Conservation (phyloP, 2,888 invertebrate genomes). For the Acanthosepion esculentum region DNA sequence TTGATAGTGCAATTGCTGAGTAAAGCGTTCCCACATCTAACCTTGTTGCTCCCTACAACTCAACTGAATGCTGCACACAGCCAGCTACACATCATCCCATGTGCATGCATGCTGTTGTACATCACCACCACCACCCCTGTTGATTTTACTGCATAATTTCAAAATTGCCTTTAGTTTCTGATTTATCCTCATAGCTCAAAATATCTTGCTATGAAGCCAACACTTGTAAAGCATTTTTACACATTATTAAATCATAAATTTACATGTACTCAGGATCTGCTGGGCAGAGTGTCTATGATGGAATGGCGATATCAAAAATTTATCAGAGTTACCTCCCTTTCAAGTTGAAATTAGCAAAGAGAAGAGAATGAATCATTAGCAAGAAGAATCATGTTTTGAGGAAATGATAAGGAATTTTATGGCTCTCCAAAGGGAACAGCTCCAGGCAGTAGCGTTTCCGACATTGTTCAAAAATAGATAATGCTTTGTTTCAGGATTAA, state of each 20-base stretch:
- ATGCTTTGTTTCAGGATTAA: not conserved
- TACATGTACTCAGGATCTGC: not conserved
- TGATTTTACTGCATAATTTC: no score
- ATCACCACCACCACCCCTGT: no score
- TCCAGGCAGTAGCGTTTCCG: no score
- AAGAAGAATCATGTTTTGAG: not conserved
- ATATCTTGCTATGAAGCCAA: not conserved
- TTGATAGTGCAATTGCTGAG: no score
- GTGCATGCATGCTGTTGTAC: no score
- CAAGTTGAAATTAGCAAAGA: not conserved
- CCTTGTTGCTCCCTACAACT: no score
- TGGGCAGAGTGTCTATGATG: not conserved
- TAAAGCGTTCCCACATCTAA: no score
- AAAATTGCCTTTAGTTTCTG: no score
- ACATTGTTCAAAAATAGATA: not conserved
- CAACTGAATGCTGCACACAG: no score
- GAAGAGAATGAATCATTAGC: not conserved
- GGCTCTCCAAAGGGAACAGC: not conserved
- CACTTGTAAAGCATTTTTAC: not conserved
- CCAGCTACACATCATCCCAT: no score
- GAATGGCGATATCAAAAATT: not conserved
- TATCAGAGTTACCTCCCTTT: not conserved
- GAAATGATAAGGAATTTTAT: not conserved
- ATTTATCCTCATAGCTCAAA: no score
- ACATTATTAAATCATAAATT: not conserved